A percentile compares a stretch with the other conserved stretches of the same genome.
Evolutionary conservation across 2,797 vertebrate species (phyloP).

Genomic region (Rhinogobio ventralis): DNA sequence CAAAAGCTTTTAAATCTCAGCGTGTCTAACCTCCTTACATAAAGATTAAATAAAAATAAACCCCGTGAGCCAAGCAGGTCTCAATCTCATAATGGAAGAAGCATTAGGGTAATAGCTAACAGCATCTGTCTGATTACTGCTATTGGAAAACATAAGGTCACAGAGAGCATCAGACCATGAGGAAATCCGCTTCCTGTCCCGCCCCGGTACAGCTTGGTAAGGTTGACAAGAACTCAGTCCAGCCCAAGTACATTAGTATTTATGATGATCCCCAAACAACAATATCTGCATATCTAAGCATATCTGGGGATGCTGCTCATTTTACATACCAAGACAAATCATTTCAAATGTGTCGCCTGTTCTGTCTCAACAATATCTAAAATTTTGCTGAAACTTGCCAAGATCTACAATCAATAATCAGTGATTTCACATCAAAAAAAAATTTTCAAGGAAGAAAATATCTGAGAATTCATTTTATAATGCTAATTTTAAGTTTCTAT

Average conservation of each 20-base stretch:
- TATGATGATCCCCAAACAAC: constrained; percentile 25
- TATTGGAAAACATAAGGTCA: constrained; percentile 52
- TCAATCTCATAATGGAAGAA: constrained; percentile 41
- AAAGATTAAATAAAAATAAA: constrained; percentile 45
- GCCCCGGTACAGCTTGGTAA: background rate
- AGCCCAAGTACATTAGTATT: background rate
- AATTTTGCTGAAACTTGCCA: background rate
- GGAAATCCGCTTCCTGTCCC: constrained; percentile 1
- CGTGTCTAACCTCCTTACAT: constrained; percentile 4
- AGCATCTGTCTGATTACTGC: constrained; percentile 55
- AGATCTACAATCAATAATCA: background rate
- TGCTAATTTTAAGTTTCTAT: background rate
- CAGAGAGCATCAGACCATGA: constrained; percentile 51
- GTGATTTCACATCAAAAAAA: background rate
- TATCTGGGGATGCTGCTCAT: no score
- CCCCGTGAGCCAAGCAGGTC: constrained; percentile 8
- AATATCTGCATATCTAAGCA: no score
- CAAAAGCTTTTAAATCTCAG: constrained; percentile 28
- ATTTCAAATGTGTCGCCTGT: background rate
- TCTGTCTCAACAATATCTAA: background rate
- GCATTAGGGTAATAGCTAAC: constrained; percentile 35
- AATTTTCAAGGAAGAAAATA: background rate
- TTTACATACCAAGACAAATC: no score
- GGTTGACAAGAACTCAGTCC: constrained; percentile 4
- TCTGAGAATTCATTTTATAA: no score